These are phyloP conservation scores for Zophobas morio DNA, from an alignment of 1,140 invertebrate species.

Conservation along the genomic window DNA sequence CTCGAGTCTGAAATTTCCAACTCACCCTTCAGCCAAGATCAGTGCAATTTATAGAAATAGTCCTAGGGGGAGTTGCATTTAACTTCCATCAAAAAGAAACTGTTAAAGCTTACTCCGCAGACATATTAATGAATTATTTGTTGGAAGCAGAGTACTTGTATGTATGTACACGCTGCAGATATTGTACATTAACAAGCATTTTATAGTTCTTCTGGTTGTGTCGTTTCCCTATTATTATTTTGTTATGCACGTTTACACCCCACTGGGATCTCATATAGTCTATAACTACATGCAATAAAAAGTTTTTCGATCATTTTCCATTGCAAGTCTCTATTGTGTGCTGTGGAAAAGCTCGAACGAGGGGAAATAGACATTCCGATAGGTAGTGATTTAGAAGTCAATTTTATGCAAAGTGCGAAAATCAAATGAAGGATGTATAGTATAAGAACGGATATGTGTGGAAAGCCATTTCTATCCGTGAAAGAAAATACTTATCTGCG, in stretches of 20 bases:
- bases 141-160: too few relatives aligned
- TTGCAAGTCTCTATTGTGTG: conserved; percentile 28
- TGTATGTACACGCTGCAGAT: too few relatives aligned
- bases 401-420: conserved; percentile 46
- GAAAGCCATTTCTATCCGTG: conserved; percentile 27
- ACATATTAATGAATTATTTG: too few relatives aligned
- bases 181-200: too few relatives aligned
- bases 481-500: conserved; percentile 34
- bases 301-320: conserved; percentile 29
- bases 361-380: conserved; percentile 37
- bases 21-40: conserved; percentile 14
- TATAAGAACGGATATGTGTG: conserved; percentile 31
- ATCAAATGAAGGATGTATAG: conserved; percentile 46
- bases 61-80: background rate
- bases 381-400: conserved; percentile 45
- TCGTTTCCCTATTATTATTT: background rate
- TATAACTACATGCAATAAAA: conserved; percentile 11
- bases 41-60: conserved; percentile 36
- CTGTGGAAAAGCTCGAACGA: conserved; percentile 10
- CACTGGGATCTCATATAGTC: background rate
- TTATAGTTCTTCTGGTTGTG: too few relatives aligned
- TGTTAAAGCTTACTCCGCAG: too few relatives aligned
- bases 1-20: background rate
- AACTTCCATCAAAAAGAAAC: background rate
- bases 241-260: conserved; percentile 3